A percentile compares a stretch with the other conserved stretches of the same genome.
Evolutionary conservation across 1,140 invertebrate species (phyloP).

Genomic region (Macrotrachela quadricornifera): DNA sequence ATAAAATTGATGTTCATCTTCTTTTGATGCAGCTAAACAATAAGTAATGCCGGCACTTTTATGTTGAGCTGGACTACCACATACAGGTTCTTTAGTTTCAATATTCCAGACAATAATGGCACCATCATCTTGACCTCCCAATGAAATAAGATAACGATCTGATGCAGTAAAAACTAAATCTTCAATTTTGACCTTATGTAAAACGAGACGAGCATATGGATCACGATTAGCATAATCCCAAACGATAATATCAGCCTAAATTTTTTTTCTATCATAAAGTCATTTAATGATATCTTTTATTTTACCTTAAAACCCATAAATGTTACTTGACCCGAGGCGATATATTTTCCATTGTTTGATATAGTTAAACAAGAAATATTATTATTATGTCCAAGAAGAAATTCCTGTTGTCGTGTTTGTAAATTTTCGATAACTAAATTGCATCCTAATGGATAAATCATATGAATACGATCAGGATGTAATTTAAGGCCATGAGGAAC

Average conservation of each 20-base stretch:
- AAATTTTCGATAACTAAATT: constrained; percentile 58
- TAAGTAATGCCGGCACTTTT: constrained; percentile 27
- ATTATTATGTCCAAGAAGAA: constrained; percentile 60
- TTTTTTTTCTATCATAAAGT: not conserved
- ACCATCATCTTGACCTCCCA: constrained; percentile 68
- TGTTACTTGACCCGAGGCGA: constrained; percentile 68
- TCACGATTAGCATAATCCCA: constrained; percentile 51
- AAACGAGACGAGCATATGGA: constrained; percentile 43
- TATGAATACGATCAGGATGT: constrained; percentile 50
- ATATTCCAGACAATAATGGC: constrained; percentile 31
- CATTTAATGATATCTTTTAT: not conserved
- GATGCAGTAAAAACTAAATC: constrained; percentile 54
- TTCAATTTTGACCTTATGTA: constrained; percentile 64
- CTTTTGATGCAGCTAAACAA: constrained; percentile 22
- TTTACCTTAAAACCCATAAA: constrained; percentile 65
- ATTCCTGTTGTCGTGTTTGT: constrained; percentile 44
- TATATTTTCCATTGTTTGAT: constrained; percentile 49
- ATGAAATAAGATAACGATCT: constrained; percentile 53
- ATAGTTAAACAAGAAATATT: constrained; percentile 55
- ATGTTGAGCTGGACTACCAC: constrained; percentile 30
- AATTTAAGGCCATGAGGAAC: constrained; percentile 40
- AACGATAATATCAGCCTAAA: constrained; percentile 51
- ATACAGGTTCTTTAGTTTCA: constrained; percentile 21
- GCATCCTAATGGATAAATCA: constrained; percentile 60
- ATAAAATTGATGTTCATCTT: constrained; percentile 24